Evolutionary conservation across 2,797 vertebrate genomes (phyloP), one percentile per base, ranked within the genome.

Genomic region (Leuciscus waleckii): DNA sequence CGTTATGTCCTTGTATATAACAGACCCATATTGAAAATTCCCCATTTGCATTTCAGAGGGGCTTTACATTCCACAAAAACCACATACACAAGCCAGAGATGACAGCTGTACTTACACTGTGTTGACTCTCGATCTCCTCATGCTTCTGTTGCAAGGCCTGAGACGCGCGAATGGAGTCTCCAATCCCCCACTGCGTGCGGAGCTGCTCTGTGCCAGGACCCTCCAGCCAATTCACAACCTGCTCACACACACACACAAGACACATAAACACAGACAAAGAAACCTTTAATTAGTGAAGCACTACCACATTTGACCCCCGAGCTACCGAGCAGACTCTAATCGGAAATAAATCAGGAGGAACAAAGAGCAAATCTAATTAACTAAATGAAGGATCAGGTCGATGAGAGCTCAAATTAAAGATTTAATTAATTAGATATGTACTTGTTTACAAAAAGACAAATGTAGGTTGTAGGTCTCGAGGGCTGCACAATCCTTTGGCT

Each of bases 191-290:
- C 79, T 99, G 98, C 11, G 96, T 97, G 92, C 97, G 95, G 56
- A 99, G 91, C 71, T 99, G 97, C 43, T 99, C 98, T n/a, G 96
- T 97, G 82, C 98, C 98, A 9, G 98, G 98, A 88, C 98, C 98
- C 95, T 99, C 97, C 88, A 99, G 95, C 98, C 98, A 99, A 89
- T 97, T 99, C 87, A 99, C 98, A 81, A 99, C 98, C 98, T 99
- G 88, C 56, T 84, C 87, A 83, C 75, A 79, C 51, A 81, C 87
- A 83, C 75, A 79, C 51, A 81, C 58, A 68, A 87, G 35, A 85
- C 74, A 39, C 58, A 82, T 7, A 46, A 92, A 91, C 70, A 75
- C 63, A 84, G 29, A 79, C 65, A 79, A 46, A 73, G 35, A 78
- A 80, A 67, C 37, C 46, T 16, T 75, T 70, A 58, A 84, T 76